A percentile compares a stretch with the other conserved stretches of the same genome.
Conservation (phyloP, 2,888 invertebrate genomes). For the Hypomecis punctinalis region DNA sequence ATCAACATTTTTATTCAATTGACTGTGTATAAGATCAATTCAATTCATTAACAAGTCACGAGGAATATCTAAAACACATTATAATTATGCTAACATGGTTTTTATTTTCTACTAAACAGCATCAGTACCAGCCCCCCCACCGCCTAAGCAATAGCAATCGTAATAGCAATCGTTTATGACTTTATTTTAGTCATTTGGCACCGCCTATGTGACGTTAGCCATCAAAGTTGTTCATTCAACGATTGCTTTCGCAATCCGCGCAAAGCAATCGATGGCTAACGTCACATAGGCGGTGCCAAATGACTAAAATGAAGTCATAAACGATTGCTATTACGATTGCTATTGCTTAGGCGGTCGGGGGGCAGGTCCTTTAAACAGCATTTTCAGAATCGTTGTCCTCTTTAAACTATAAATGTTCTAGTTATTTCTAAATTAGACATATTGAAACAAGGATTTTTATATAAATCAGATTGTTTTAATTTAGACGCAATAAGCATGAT, state of each 20-base stretch:
- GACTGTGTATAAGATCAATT: conserved; percentile 31
- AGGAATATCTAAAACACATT: conserved; percentile 17
- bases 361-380: not conserved
- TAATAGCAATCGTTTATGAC: too few species aligned
- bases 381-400: not conserved
- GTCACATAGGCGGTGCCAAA: too few species aligned
- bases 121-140: not conserved
- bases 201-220: too few species aligned
- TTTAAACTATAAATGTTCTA: conserved; percentile 19
- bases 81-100: conserved; percentile 36
- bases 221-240: too few species aligned
- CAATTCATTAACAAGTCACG: conserved; percentile 5
- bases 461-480: not conserved
- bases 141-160: too few species aligned
- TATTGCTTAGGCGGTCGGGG: too few species aligned
- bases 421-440: conserved; percentile 47
- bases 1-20: not conserved
- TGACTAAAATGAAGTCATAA: too few species aligned
- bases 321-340: too few species aligned
- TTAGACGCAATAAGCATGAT: too few species aligned
- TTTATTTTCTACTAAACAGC: conserved; percentile 41
- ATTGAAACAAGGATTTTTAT: conserved; percentile 44
- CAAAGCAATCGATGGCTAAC: too few species aligned
- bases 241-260: too few species aligned
- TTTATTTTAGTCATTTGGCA: too few species aligned